phyloP scores from a whole-genome alignment of 2,113 vertebrate genomes.

The Rhea pennata region DNA sequence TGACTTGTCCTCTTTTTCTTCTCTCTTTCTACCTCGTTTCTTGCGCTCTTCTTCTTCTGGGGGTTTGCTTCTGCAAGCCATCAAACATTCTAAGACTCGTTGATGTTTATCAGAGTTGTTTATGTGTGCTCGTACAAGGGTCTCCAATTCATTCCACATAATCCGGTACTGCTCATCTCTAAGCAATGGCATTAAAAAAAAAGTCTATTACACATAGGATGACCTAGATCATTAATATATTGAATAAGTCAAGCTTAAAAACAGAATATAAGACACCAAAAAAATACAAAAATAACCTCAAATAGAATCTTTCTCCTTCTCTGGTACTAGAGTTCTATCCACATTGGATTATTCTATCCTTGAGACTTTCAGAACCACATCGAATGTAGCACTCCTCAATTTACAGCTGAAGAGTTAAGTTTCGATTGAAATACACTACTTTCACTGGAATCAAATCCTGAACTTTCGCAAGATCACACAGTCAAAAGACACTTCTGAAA shows the following conservation, averaged over 20 bases:
- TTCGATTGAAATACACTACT: neutral
- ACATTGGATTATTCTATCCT: neutral
- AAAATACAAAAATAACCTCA: neutral
- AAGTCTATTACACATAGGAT: rapidly evolving
- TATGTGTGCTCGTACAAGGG: conserved; percentile 92
- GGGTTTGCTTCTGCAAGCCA: conserved; percentile 95
- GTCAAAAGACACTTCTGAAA: neutral
- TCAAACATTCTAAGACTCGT: conserved; percentile 91
- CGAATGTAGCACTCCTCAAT: neutral
- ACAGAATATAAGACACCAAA: neutral
- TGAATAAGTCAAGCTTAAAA: neutral
- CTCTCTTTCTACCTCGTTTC: conserved; percentile 94
- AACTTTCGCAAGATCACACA: neutral
- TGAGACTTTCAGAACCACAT: neutral
- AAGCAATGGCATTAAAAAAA: neutral
- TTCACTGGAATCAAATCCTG: neutral
- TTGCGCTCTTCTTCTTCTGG: conserved; percentile 96
- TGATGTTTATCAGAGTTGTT: conserved; percentile 91
- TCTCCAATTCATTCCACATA: conserved; percentile 99
- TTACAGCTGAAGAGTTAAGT: neutral
- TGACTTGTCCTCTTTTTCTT: conserved; percentile 92
- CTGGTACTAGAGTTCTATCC: neutral
- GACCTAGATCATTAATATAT: too few relatives aligned
- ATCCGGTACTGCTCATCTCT: conserved; percentile 99
- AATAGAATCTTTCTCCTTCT: neutral